A percentile compares a stretch with the other conserved stretches of the same genome.
These are phyloP conservation scores for Typhlomys cinereus DNA, from an alignment of 2,113 vertebrate genomes.

Conservation along the genomic window DNA sequence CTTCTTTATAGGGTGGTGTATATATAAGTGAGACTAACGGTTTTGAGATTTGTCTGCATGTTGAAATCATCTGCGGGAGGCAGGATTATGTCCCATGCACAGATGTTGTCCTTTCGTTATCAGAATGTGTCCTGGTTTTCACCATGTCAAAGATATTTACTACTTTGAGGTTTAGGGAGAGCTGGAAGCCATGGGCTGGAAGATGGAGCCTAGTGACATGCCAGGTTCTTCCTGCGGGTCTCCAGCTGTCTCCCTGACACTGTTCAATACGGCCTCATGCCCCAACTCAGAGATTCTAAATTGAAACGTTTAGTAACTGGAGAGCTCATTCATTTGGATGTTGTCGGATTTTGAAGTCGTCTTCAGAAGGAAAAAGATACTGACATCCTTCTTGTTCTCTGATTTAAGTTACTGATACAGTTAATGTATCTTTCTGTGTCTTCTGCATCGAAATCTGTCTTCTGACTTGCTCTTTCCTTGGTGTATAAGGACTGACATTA, in stretches of 20 bases:
- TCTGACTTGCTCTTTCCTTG: background rate
- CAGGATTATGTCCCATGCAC: background rate
- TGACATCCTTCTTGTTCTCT: background rate
- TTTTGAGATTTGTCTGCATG: background rate
- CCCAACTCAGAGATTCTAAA: background rate
- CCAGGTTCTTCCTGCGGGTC: background rate
- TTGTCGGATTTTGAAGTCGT: background rate
- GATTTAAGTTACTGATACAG: background rate
- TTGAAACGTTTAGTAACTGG: background rate
- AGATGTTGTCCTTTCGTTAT: background rate
- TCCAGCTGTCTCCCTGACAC: background rate
- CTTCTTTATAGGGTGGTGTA: background rate
- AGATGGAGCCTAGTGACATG: too few species aligned
- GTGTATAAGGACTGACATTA: background rate
- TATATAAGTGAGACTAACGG: background rate
- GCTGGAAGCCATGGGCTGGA: background rate
- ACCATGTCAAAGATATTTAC: background rate
- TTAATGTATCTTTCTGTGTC: background rate
- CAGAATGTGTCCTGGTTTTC: background rate
- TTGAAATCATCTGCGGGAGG: background rate
- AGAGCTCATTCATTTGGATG: background rate
- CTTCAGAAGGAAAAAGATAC: background rate
- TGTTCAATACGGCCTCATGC: background rate
- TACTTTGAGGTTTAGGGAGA: background rate
- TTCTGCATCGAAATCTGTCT: background rate